Evolutionary conservation across 2,113 vertebrate species (phyloP).

Genomic region (Thoracochromis brauschi): DNA sequence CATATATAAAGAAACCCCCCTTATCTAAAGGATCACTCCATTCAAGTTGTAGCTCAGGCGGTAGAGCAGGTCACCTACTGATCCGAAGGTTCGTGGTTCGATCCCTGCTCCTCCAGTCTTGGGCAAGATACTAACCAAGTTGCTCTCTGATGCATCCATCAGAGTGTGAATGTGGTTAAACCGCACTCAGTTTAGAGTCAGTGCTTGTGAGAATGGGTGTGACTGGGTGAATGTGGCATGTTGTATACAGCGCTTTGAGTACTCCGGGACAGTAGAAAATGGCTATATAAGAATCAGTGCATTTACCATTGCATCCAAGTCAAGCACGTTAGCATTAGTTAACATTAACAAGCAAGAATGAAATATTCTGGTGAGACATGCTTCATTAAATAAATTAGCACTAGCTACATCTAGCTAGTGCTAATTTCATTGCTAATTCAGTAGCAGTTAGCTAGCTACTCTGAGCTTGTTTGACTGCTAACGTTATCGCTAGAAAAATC

Average conservation of each 20-base stretch:
- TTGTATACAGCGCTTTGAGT: background rate
- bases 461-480: background rate
- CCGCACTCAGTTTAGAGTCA: background rate
- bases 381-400: background rate
- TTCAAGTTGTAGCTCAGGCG: background rate
- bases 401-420: background rate
- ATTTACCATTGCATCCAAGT: background rate
- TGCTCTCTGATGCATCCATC: background rate
- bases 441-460: background rate
- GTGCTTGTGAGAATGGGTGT: background rate
- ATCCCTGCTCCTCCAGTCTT: background rate
- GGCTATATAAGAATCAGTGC: background rate
- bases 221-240: background rate
- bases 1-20: background rate
- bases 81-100: fast-evolving
- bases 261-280: fast-evolving
- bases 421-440: background rate
- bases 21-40: fast-evolving
- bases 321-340: background rate
- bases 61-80: background rate
- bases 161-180: background rate
- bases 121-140: background rate
- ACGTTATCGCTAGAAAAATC: background rate
- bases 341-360: background rate
- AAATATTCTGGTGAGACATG: background rate